A percentile compares a stretch with the other conserved stretches of the same genome.
Conservation (phyloP, 2,797 vertebrate genomes). For the Scomberomorus guttatus region DNA sequence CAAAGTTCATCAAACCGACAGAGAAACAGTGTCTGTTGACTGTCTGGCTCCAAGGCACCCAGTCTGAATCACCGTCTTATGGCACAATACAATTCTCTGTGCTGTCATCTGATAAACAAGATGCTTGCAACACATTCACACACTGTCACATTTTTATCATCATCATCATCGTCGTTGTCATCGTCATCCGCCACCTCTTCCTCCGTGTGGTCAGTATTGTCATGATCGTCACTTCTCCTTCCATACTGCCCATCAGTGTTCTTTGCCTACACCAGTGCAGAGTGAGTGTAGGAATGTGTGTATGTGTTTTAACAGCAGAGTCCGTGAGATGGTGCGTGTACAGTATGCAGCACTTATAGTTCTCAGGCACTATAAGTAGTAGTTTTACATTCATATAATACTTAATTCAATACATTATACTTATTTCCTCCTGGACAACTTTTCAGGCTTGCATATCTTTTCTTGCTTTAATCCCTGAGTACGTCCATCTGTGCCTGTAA, state of each 20-base stretch:
- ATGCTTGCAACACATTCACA: slow-evolving; percentile 20
- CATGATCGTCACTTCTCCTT: not conserved
- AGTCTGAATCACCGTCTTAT: slow-evolving; percentile 36
- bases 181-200: not conserved
- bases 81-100: slow-evolving; percentile 32
- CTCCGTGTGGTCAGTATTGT: not conserved
- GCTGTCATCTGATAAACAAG: slow-evolving; percentile 41
- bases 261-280: not conserved
- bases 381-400: too few species aligned
- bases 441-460: too few species aligned
- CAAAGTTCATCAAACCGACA: slow-evolving; percentile 14
- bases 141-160: slow-evolving; percentile 7
- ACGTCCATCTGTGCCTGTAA: slow-evolving; percentile 37
- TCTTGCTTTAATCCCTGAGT: too few species aligned
- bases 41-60: slow-evolving; percentile 20
- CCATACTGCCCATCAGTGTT: not conserved
- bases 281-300: not conserved
- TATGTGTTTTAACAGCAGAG: slow-evolving; percentile 22
- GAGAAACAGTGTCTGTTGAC: slow-evolving; percentile 12
- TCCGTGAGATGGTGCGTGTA: slow-evolving; percentile 27
- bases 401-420: too few species aligned
- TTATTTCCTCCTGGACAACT: too few species aligned
- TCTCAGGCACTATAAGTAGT: too few species aligned
- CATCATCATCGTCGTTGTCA: not conserved
- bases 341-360: not conserved